A percentile compares a stretch with the other conserved stretches of the same genome.
These are phyloP conservation scores for Pipistrellus pipistrellus DNA, from an alignment of 2,797 vertebrate species.

Conservation along the genomic window DNA sequence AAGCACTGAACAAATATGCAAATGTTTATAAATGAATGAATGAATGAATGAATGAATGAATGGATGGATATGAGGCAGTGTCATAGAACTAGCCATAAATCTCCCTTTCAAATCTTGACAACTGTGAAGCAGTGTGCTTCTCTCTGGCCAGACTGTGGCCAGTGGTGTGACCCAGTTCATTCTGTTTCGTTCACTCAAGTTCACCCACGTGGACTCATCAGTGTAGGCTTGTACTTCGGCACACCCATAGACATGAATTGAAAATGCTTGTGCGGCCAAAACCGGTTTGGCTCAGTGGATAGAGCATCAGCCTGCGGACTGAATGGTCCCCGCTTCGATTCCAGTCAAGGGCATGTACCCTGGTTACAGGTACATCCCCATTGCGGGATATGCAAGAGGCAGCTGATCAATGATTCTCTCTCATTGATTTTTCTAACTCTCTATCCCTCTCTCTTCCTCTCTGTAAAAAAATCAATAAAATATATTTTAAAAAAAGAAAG, in stretches of 20 bases:
- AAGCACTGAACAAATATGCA: not conserved
- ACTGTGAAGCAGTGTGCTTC: not conserved
- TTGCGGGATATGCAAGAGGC: too few relatives aligned
- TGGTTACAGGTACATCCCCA: too few relatives aligned
- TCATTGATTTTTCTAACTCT: too few relatives aligned
- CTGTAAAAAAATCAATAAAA: too few relatives aligned
- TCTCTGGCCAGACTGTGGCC: not conserved
- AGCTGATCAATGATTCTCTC: too few relatives aligned
- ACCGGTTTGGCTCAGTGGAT: too few relatives aligned
- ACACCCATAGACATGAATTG: rapidly evolving
- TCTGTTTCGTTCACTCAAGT: not conserved
- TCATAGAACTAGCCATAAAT: not conserved
- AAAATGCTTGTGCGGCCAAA: not conserved
- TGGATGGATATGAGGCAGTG: not conserved
- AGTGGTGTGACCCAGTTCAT: not conserved
- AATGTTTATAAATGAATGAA: not conserved
- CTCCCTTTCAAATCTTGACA: not conserved
- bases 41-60: not conserved
- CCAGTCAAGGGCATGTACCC: too few relatives aligned
- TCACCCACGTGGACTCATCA: rapidly evolving
- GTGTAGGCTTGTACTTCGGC: rapidly evolving
- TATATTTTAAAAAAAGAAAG: too few relatives aligned
- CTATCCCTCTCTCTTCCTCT: too few relatives aligned
- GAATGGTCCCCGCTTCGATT: too few relatives aligned
- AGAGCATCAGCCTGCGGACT: too few relatives aligned